phyloP scores from a whole-genome alignment of 2,113 vertebrate species.

The Oryzias melastigma region DNA sequence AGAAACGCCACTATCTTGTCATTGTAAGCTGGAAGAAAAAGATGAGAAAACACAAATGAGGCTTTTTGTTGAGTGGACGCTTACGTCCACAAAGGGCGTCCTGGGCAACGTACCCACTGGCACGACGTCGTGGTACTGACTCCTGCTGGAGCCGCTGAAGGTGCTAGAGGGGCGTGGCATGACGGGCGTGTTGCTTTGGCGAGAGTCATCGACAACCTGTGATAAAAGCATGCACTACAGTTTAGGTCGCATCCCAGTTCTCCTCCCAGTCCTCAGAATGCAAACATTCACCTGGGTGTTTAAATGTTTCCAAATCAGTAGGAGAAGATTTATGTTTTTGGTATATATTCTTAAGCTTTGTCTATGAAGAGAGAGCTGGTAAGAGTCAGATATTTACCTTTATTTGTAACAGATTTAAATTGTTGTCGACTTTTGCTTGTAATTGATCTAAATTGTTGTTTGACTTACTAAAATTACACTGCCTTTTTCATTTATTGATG shows the following conservation, averaged over 20 bases:
- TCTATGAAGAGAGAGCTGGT: too few relatives aligned
- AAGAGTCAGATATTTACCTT: too few relatives aligned
- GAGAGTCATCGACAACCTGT: conserved; percentile 95
- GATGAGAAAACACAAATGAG: neutral
- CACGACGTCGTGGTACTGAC: conserved; percentile 93
- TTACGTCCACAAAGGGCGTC: too few relatives aligned
- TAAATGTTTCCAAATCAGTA: too few relatives aligned
- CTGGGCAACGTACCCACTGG: conserved; percentile 88
- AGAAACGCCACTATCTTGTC: conserved; percentile 99
- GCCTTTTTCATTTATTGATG: too few relatives aligned
- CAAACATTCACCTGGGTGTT: too few relatives aligned
- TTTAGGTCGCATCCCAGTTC: conserved; percentile 59
- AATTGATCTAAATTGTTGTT: too few relatives aligned
- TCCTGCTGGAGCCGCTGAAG: conserved; percentile 90
- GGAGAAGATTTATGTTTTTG: too few relatives aligned
- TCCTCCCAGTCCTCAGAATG: neutral
- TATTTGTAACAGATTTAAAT: too few relatives aligned
- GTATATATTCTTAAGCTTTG: too few relatives aligned
- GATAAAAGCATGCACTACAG: conserved; percentile 44
- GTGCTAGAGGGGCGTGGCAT: conserved; percentile 91
- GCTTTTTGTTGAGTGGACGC: neutral
- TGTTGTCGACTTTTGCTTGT: too few relatives aligned
- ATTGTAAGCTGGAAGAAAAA: conserved; percentile 87
- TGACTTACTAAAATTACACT: too few relatives aligned
- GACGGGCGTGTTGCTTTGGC: conserved; percentile 85